phyloP scores from a whole-genome alignment of 2,113 vertebrate species.

The Cercopithecus mona region DNA sequence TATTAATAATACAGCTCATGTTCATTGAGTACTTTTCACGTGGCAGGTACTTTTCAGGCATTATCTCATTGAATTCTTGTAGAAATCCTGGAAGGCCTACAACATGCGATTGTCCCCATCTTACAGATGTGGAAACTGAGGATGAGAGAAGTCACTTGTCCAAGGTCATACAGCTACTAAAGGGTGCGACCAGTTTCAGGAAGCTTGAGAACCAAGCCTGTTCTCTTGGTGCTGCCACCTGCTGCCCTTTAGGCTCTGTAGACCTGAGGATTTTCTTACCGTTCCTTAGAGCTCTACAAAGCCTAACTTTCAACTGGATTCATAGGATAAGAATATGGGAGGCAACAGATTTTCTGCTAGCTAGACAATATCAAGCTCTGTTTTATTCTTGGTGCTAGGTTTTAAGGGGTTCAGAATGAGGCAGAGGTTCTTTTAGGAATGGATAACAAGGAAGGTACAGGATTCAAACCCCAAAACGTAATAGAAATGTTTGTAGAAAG shows the following conservation, averaged over 20 bases:
- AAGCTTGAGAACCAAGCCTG: not conserved
- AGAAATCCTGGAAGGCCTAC: not conserved
- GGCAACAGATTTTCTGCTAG: not conserved
- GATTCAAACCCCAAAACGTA: not conserved
- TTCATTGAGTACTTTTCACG: not conserved
- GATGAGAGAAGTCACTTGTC: not conserved
- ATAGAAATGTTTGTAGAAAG: not conserved
- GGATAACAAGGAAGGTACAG: not conserved
- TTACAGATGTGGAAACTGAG: not conserved
- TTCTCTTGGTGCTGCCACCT: not conserved
- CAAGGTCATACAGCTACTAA: not conserved
- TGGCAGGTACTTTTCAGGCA: not conserved
- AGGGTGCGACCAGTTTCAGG: not conserved
- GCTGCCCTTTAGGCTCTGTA: not conserved
- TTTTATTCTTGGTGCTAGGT: not conserved
- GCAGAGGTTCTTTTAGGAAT: slow-evolving; percentile 13
- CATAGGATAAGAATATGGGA: not conserved
- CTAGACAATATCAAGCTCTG: not conserved
- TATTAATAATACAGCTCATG: not conserved
- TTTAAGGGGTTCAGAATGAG: slow-evolving; percentile 4
- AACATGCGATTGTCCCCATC: not conserved
- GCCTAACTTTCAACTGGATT: not conserved
- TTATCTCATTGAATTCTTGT: not conserved
- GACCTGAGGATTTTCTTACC: not conserved
- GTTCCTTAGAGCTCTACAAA: not conserved